These are phyloP conservation scores for Cerastoderma edule DNA, from an alignment of 2,888 invertebrate genomes.

Conservation along the genomic window DNA sequence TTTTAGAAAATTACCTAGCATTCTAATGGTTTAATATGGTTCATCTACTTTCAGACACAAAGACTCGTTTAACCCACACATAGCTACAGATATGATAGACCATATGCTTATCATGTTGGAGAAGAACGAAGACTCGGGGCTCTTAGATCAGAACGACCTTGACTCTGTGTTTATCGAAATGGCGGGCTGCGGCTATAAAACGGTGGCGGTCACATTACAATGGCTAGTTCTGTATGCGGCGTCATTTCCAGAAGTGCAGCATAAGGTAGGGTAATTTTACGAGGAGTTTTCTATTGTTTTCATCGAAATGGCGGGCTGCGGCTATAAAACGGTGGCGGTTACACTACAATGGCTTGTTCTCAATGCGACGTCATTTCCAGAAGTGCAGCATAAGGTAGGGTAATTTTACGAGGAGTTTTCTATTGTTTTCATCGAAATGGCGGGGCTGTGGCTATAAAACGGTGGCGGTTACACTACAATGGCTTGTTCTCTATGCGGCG, in stretches of 20 bases:
- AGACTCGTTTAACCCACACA: slow-evolving; percentile 72
- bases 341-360: slow-evolving; percentile 72
- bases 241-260: slow-evolving; percentile 69
- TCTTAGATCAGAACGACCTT: slow-evolving; percentile 70
- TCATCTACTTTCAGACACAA: slow-evolving; percentile 72
- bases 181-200: slow-evolving; percentile 67
- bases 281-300: no score
- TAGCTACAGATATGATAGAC: slow-evolving; percentile 70
- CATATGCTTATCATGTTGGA: slow-evolving; percentile 74
- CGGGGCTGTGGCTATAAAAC: slow-evolving; percentile 69
- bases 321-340: slow-evolving; percentile 65
- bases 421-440: slow-evolving; percentile 70
- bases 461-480: slow-evolving; percentile 63
- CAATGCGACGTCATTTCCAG: slow-evolving; percentile 71
- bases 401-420: no score
- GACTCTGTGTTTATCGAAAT: slow-evolving; percentile 71
- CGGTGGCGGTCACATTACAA: slow-evolving; percentile 61
- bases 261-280: slow-evolving; percentile 43
- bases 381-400: slow-evolving; percentile 65
- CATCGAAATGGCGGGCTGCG: slow-evolving; percentile 68
- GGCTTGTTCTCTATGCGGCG: slow-evolving; percentile 75
- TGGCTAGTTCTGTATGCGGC: slow-evolving; percentile 76
- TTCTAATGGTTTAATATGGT: no score
- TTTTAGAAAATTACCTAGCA: no score
- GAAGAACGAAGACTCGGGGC: slow-evolving; percentile 68